Base-by-base conservation (phyloP, 2,113 vertebrate genomes). In the Dicerorhinus sumatrensis region DNA sequence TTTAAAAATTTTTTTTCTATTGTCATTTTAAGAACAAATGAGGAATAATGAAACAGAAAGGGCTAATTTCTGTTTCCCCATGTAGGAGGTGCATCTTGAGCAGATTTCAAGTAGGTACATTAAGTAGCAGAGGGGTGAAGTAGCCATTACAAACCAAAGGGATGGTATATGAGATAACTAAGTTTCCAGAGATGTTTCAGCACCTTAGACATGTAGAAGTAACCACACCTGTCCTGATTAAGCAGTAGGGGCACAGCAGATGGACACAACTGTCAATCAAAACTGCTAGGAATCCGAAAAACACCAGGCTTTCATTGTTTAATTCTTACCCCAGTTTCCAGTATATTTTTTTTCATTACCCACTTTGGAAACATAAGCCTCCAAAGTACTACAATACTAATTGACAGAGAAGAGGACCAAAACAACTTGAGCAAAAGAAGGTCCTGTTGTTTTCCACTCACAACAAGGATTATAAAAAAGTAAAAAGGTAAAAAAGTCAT, bases 21-120 rank as follows among this genome's bases (percentile, higher is more conserved):
- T 83, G 27, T 89, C 60, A 75, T 87, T 95, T 93, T 75, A 89
- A 93, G 86, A 95, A 65, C 48, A 73, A 86, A 69, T 27, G 23
- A 86, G 33, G 7, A 93, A 79, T 54, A 86, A 81, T 39, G 12
- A 84, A 80, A 88, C 36, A 83, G 9, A 58, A 96, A 83, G 20
- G 29, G 48, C 82, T 92, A 54, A 70, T 36, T 73, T 42, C 51
- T 54, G 51, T 54, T 54, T 54, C 51, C 13, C 20, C 25, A 14
- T 18, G 31, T 92, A 92, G 46, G 67, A 25, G 31, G 46, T 82
- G 17, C 81, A 65, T 21, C 72, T 42, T 72, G 54, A 89, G 36
- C n/a, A 84, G 85, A 81, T 91, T 91, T 93, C 77, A 83, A 91
- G 82, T 56, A 87, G 42, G 21, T 75, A 80, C 8, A 46, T 3